Conservation (phyloP, 2,113 vertebrate genomes). For the Pogona vitticeps region DNA sequence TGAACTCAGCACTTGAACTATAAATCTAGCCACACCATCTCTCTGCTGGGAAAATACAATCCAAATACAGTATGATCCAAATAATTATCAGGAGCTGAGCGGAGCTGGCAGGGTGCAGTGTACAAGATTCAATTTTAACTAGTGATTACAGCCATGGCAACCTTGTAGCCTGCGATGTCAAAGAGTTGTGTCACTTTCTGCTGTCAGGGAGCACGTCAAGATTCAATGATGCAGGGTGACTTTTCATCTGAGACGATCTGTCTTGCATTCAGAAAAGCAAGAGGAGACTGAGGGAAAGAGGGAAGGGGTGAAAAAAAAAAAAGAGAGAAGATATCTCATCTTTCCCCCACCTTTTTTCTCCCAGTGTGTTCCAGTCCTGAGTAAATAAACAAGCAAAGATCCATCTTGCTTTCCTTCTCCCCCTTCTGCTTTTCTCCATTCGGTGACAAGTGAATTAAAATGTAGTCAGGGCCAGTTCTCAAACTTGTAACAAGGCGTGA, state of each 20-base stretch:
- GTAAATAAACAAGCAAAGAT: slow-evolving; percentile 43
- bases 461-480: slow-evolving; percentile 10
- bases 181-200: slow-evolving; percentile 71
- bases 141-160: slow-evolving; percentile 70
- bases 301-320: slow-evolving; percentile 37
- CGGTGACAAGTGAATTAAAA: slow-evolving; percentile 47
- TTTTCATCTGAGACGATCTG: slow-evolving; percentile 63
- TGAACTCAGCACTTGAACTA: slow-evolving; percentile 56
- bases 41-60: slow-evolving; percentile 69
- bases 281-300: slow-evolving; percentile 39
- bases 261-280: slow-evolving; percentile 48
- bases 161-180: slow-evolving; percentile 74
- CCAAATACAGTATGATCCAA: slow-evolving; percentile 64
- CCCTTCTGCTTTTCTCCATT: neutral
- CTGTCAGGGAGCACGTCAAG: slow-evolving; percentile 62
- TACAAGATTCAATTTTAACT: slow-evolving; percentile 77
- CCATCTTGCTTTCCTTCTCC: neutral
- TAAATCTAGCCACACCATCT: slow-evolving; percentile 60
- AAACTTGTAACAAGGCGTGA: neutral
- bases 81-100: slow-evolving; percentile 70
- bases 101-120: slow-evolving; percentile 62
- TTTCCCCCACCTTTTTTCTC: neutral
- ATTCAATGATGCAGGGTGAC: slow-evolving; percentile 61
- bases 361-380: slow-evolving; percentile 11
- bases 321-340: slow-evolving; percentile 8